Evolutionary conservation across 30 jellyfish, hydroid and myxozoan species (phyloP).

Genomic region (Hydractinia symbiolongicarpus): DNA sequence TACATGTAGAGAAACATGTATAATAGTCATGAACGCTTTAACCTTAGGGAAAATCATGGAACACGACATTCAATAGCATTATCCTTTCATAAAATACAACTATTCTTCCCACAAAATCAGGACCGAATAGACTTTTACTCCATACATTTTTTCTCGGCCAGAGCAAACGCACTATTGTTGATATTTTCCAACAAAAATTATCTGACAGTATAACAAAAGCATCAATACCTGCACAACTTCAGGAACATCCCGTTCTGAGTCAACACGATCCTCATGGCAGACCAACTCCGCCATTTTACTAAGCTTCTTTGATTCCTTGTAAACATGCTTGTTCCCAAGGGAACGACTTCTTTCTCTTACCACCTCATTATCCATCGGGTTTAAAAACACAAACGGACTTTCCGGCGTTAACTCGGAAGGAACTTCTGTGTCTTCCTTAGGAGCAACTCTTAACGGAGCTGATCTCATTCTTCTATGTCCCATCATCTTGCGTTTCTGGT

Average conservation of each 20-base stretch:
- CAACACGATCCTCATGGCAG: conserved; percentile 76
- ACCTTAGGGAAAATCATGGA: too few relatives aligned
- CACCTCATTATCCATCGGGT: conserved; percentile 1
- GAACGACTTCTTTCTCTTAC: conserved; percentile 57
- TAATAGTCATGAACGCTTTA: too few relatives aligned
- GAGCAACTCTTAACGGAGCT: conserved; percentile 40
- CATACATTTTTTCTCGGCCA: too few relatives aligned
- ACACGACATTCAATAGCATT: too few relatives aligned
- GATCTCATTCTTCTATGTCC: conserved; percentile 90
- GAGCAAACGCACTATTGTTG: too few relatives aligned
- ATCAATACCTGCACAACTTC: conserved; percentile 77
- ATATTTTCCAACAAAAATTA: too few relatives aligned
- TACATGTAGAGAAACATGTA: too few relatives aligned
- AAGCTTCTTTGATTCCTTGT: conserved; percentile 56
- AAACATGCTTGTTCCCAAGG: conserved; percentile 28
- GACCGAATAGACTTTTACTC: too few relatives aligned
- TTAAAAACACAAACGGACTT: conserved; percentile 19
- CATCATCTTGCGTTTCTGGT: conserved; percentile 34
- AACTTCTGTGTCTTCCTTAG: neutral
- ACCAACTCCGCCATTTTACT: conserved; percentile 73
- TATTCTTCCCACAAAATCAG: too few relatives aligned
- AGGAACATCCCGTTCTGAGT: conserved; percentile 92
- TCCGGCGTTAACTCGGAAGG: conserved; percentile 17
- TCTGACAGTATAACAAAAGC: too few relatives aligned
- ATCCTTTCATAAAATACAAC: too few relatives aligned